Evolutionary conservation across 2,797 vertebrate species (phyloP).

Genomic region (Steatocranus sp.): DNA sequence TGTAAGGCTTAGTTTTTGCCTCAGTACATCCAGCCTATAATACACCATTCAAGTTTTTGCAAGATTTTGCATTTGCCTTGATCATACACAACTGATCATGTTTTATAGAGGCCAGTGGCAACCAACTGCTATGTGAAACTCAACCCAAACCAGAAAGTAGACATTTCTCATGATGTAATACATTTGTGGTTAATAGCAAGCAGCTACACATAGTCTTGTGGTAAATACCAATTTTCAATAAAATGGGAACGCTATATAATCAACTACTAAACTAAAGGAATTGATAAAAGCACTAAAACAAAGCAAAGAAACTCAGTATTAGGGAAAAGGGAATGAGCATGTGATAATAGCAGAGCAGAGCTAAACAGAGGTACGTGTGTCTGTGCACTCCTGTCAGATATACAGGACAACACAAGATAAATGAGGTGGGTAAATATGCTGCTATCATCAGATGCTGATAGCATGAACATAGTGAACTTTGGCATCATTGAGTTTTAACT

Average conservation of each 20-base stretch:
- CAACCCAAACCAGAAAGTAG: neutral
- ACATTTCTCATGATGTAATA: neutral
- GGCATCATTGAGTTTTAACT: neutral
- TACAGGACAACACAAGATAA: constrained; percentile 64
- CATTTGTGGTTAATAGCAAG: neutral
- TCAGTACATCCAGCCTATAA: neutral
- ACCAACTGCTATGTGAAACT: neutral
- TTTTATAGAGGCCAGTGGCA: neutral
- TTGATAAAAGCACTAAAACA: neutral
- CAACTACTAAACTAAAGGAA: neutral
- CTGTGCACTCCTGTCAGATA: constrained; percentile 34
- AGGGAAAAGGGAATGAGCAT: constrained; percentile 1
- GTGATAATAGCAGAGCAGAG: constrained; percentile 37
- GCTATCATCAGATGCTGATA: constrained; percentile 61
- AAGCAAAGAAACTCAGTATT: neutral
- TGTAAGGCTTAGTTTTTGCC: neutral
- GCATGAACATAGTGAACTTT: neutral
- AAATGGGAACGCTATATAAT: neutral
- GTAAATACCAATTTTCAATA: neutral
- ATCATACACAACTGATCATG: neutral
- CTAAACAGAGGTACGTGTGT: constrained; percentile 53
- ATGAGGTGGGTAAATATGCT: constrained; percentile 72
- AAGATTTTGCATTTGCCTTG: neutral
- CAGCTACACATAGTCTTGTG: neutral
- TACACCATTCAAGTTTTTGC: neutral